Evolutionary conservation across 1,140 invertebrate species (phyloP).

Genomic region (Penaeus indicus): DNA sequence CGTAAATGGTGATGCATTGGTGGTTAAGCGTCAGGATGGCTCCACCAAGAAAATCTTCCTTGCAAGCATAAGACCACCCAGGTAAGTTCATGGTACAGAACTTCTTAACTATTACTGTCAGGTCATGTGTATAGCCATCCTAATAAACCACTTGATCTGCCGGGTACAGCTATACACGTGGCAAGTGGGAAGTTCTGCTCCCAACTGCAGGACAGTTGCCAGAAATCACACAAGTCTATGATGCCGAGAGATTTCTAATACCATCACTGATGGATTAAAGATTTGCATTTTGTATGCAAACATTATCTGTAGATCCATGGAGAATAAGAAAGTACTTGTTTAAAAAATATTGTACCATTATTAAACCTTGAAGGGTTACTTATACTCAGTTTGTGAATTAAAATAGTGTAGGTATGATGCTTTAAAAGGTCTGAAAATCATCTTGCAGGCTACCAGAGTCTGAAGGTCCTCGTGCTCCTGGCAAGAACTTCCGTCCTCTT

Average conservation of each 20-base stretch:
- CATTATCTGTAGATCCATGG: neutral
- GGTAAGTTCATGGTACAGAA: slow-evolving; percentile 72
- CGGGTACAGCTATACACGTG: too few species aligned
- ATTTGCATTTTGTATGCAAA: neutral
- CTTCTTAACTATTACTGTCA: too few species aligned
- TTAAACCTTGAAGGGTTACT: neutral
- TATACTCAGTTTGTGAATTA: neutral
- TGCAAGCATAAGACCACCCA: slow-evolving; percentile 93
- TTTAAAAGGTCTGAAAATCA: neutral
- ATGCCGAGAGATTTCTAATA: too few species aligned
- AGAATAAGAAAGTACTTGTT: too few species aligned
- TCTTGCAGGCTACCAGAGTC: slow-evolving; percentile 53
- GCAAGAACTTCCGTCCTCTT: slow-evolving; percentile 84
- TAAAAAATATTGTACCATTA: neutral
- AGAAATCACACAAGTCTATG: too few species aligned
- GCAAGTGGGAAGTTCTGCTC: too few species aligned
- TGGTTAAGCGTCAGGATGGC: slow-evolving; percentile 85
- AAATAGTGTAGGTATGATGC: neutral
- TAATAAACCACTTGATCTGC: too few species aligned
- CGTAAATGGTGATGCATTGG: slow-evolving; percentile 92
- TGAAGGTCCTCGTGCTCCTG: slow-evolving; percentile 68
- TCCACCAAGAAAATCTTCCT: slow-evolving; percentile 93
- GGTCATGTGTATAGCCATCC: neutral
- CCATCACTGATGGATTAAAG: too few species aligned
- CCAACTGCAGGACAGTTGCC: too few species aligned